These are phyloP conservation scores for Acrocera orbiculus DNA, from an alignment of 2,888 invertebrate genomes.

Conservation along the genomic window DNA sequence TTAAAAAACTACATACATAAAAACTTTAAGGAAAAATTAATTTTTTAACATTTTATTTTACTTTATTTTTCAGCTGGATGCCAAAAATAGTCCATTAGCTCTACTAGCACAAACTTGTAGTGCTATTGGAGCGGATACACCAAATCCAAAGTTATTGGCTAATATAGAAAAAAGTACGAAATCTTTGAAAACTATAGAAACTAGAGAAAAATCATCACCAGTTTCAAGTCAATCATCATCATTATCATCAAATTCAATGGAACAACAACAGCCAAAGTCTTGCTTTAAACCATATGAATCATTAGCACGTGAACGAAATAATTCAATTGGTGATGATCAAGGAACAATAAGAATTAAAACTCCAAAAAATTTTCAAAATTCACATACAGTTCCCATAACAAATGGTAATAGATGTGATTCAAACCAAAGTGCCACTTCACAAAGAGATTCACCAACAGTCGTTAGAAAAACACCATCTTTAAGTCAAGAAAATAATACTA, in stretches of 20 bases:
- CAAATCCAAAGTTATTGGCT: slow-evolving; percentile 57
- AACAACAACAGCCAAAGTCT: slow-evolving; percentile 34
- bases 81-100: slow-evolving; percentile 92
- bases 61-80: slow-evolving; percentile 74
- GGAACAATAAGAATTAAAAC: slow-evolving; percentile 21
- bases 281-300: slow-evolving; percentile 66
- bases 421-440: slow-evolving; percentile 50
- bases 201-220: slow-evolving; percentile 43
- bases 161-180: slow-evolving; percentile 52
- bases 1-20: no score
- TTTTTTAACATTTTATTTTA: slow-evolving; percentile 6
- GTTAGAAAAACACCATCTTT: slow-evolving; percentile 10
- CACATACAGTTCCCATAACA: slow-evolving; percentile 11
- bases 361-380: slow-evolving; percentile 17
- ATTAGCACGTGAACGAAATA: slow-evolving; percentile 37
- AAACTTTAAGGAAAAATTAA: slow-evolving; percentile 50
- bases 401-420: slow-evolving; percentile 41
- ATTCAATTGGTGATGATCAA: slow-evolving; percentile 45
- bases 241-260: slow-evolving; percentile 32
- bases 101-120: slow-evolving; percentile 93
- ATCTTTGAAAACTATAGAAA: slow-evolving; percentile 31
- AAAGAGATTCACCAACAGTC: slow-evolving; percentile 25
- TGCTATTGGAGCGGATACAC: slow-evolving; percentile 83
- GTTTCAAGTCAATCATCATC: slow-evolving; percentile 29
- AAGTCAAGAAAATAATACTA: slow-evolving; percentile 15